Percentiles rank a stretch among this genome's conserved stretches.
Evolutionary conservation across 2,797 vertebrate species (phyloP).

Genomic region (Acanthornis magna): DNA sequence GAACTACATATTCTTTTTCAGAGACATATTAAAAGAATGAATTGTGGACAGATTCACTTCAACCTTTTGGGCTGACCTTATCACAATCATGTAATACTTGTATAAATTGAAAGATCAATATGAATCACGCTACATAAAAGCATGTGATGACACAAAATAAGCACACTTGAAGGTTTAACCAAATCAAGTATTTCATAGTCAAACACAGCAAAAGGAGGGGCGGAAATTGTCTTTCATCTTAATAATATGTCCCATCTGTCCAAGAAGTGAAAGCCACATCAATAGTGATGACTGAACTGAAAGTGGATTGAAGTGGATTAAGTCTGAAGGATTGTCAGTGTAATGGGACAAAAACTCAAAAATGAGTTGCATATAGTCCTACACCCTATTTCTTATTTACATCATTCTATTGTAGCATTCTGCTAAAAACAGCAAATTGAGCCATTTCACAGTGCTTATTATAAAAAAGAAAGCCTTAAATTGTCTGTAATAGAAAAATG

Average conservation of each 20-base stretch:
- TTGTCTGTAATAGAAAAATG: neutral
- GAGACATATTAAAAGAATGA: neutral
- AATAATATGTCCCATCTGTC: neutral
- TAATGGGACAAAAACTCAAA: neutral
- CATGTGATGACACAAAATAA: neutral
- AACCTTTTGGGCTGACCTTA: neutral
- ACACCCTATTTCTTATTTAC: neutral
- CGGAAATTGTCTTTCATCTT: neutral
- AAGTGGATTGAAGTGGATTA: neutral
- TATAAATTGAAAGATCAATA: neutral
- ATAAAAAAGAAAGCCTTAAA: neutral
- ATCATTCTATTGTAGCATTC: neutral
- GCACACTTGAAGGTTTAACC: neutral
- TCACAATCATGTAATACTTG: neutral
- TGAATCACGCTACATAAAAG: neutral
- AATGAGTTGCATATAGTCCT: neutral
- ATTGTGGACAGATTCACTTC: neutral
- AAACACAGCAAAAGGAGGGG: fast-evolving
- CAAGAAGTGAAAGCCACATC: neutral
- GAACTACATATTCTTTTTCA: neutral
- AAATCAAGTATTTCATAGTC: neutral
- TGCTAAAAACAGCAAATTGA: neutral
- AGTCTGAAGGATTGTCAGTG: neutral
- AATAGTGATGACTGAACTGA: neutral
- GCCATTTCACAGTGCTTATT: neutral